Percentiles rank a stretch among this genome's conserved stretches.
Evolutionary conservation across 1,140 invertebrate genomes (phyloP).

Genomic region (Lamellibrachia luymesi): DNA sequence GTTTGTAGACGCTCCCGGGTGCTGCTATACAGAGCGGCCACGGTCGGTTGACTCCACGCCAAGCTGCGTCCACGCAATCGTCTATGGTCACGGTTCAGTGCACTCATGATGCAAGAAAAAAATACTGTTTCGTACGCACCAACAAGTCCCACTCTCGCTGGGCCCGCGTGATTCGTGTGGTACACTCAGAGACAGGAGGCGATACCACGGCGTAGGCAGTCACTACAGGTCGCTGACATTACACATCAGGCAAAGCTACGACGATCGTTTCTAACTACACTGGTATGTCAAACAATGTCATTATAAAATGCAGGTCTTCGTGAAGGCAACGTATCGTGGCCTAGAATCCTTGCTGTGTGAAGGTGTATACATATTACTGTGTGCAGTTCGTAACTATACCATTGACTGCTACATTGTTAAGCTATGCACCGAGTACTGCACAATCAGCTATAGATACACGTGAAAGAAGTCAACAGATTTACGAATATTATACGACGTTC

Average conservation of each 20-base stretch:
- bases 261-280: neutral
- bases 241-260: neutral
- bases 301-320: neutral
- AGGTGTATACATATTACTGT: too few relatives aligned
- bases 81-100: neutral
- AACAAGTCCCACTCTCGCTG: neutral
- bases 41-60: neutral
- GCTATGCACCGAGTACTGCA: too few relatives aligned
- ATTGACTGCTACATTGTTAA: too few relatives aligned
- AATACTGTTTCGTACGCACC: neutral
- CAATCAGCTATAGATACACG: too few relatives aligned
- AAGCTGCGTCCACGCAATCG: neutral
- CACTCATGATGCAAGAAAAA: neutral
- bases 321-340: neutral
- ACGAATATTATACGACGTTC: too few relatives aligned
- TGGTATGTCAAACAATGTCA: neutral
- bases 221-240: neutral
- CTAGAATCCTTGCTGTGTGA: neutral
- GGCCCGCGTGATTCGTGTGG: neutral
- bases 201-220: neutral
- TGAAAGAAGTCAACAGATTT: too few relatives aligned
- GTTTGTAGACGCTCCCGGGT: neutral
- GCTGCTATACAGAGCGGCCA: neutral
- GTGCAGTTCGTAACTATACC: too few relatives aligned
- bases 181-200: neutral